Conservation (phyloP, 2,888 invertebrate genomes). For the Cataglyphis livida region DNA sequence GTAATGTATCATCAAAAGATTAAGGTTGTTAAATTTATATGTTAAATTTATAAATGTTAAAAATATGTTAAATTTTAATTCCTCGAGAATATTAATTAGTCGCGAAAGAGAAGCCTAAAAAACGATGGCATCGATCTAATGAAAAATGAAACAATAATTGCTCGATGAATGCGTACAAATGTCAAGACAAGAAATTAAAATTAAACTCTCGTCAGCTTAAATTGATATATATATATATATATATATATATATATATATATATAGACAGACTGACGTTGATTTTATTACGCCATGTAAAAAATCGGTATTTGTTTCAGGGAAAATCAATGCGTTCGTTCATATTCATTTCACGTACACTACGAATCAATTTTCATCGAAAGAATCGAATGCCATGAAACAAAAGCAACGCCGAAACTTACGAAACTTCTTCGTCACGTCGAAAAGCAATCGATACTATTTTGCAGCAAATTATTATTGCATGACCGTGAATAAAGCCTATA, state of each 20-base stretch:
- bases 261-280: constrained; percentile 5
- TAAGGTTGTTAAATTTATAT: constrained; percentile 34
- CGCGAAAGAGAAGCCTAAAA: background rate
- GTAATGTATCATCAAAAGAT: background rate
- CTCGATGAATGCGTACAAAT: background rate
- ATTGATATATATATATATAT: constrained; percentile 12
- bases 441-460: background rate
- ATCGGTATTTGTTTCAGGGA: constrained; percentile 18
- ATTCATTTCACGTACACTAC: constrained; percentile 17
- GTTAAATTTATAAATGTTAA: constrained; percentile 45
- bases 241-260: background rate
- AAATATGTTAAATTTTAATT: constrained; percentile 20
- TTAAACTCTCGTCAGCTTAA: background rate
- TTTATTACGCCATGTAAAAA: constrained; percentile 22
- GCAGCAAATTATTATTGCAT: background rate
- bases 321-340: constrained; percentile 38
- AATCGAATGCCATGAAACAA: background rate
- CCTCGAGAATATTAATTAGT: background rate
- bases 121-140: background rate
- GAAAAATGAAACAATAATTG: background rate
- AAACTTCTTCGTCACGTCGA: background rate
- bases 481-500: background rate
- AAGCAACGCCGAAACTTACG: constrained; percentile 4
- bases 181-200: background rate
- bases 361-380: constrained; percentile 23